phyloP scores from a whole-genome alignment of 2,797 vertebrate species.

The Hydrophis major region DNA sequence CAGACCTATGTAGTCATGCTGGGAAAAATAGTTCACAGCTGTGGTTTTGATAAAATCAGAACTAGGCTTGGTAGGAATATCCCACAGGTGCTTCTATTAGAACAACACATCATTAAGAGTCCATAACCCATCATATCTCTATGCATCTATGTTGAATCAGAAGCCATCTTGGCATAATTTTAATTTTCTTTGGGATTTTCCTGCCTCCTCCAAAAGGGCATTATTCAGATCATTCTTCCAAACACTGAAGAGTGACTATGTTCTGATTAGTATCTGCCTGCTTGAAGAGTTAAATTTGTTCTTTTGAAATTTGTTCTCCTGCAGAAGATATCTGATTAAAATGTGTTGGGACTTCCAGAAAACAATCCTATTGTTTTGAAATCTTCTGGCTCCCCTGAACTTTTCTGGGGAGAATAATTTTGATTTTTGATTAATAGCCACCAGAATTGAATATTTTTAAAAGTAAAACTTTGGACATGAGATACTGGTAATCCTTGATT shows the following conservation, averaged over 20 bases:
- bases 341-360: neutral
- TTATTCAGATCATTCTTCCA: neutral
- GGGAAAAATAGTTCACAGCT: slow-evolving; percentile 40
- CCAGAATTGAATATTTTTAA: neutral
- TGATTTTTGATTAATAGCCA: neutral
- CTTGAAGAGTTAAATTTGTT: neutral
- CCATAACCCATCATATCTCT: neutral
- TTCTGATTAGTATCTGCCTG: neutral
- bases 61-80: slow-evolving; percentile 1
- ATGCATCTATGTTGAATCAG: neutral
- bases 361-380: neutral
- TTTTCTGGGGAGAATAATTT: neutral
- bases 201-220: neutral
- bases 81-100: neutral
- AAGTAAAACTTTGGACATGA: neutral
- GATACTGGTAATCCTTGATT: neutral
- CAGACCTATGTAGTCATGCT: slow-evolving; percentile 42
- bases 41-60: slow-evolving; percentile 17
- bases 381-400: neutral
- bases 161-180: neutral
- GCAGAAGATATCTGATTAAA: neutral
- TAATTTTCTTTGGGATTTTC: neutral
- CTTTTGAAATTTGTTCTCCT: neutral
- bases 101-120: neutral
- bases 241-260: neutral